phyloP scores from a whole-genome alignment of 2,113 vertebrate species.

The Ochotona princeps region DNA sequence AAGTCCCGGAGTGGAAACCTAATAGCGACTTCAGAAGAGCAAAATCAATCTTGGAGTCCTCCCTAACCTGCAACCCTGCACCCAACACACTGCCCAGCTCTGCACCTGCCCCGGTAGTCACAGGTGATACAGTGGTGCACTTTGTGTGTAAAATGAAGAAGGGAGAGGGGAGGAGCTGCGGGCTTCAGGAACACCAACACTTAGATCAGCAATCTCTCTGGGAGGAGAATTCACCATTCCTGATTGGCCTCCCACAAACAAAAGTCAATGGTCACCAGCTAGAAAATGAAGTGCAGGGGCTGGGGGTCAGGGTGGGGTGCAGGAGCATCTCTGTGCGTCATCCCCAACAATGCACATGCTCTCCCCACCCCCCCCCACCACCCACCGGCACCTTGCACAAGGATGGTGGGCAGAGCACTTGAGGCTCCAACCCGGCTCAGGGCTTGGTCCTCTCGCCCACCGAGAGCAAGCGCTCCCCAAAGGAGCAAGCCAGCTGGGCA shows the following conservation, averaged over 20 bases:
- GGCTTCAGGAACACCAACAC: background rate
- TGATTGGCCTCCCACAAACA: slow-evolving; percentile 20
- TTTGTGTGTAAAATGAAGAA: too few species aligned
- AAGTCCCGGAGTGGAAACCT: background rate
- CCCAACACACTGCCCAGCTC: background rate
- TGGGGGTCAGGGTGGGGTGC: background rate
- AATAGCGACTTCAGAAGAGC: background rate
- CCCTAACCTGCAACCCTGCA: slow-evolving; percentile 51
- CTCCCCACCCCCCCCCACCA: too few species aligned
- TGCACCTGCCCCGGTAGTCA: background rate
- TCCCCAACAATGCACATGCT: background rate
- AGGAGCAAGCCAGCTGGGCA: background rate
- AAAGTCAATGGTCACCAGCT: background rate
- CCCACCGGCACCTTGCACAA: too few species aligned
- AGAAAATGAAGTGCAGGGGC: background rate
- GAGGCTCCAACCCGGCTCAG: too few species aligned
- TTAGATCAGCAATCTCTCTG: background rate
- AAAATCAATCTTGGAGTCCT: background rate
- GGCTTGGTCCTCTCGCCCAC: too few species aligned
- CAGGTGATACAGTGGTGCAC: too few species aligned
- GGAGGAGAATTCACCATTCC: background rate
- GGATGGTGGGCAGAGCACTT: too few species aligned
- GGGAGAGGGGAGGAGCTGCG: background rate
- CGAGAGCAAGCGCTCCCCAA: too few species aligned
- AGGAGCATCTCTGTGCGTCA: slow-evolving; percentile 60